phyloP scores from a whole-genome alignment of 2,113 vertebrate species.

The Scytalopus superciliaris region DNA sequence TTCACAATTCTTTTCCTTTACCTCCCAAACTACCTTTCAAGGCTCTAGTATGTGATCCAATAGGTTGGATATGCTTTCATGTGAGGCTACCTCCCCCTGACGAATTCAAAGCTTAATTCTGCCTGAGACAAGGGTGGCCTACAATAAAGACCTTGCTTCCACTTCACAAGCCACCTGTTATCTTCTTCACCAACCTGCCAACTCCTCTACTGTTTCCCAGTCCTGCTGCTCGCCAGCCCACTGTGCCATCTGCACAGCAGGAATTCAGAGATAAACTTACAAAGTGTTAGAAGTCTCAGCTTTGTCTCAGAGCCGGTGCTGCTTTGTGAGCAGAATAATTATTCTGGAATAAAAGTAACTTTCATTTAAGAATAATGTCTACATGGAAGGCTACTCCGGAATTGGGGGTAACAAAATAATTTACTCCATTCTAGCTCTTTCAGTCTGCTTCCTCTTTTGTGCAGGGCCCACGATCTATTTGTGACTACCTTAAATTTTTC shows the following conservation, averaged over 20 bases:
- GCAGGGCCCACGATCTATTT: background rate
- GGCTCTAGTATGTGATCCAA: background rate
- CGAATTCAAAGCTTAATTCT: background rate
- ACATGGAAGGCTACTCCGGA: background rate
- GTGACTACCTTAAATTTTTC: background rate
- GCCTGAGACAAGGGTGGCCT: slow-evolving; percentile 13
- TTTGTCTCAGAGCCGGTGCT: slow-evolving; percentile 39
- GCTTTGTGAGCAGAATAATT: slow-evolving; percentile 64
- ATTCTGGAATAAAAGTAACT: slow-evolving; percentile 33
- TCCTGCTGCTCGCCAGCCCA: slow-evolving; percentile 62
- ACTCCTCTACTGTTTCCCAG: slow-evolving; percentile 51
- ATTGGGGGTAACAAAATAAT: background rate
- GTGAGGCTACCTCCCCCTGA: background rate
- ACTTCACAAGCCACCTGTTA: slow-evolving; percentile 66
- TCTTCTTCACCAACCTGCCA: slow-evolving; percentile 46
- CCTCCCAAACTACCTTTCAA: background rate
- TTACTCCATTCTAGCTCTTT: background rate
- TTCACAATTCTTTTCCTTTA: background rate
- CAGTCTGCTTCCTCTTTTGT: background rate
- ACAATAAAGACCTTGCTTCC: slow-evolving; percentile 54
- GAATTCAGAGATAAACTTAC: slow-evolving; percentile 57
- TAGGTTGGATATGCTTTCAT: background rate
- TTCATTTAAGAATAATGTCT: background rate
- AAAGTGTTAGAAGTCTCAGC: slow-evolving; percentile 59
- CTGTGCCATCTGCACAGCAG: slow-evolving; percentile 64